phyloP scores from a whole-genome alignment of 2,113 vertebrate species.

The Anarrhichthys ocellatus region DNA sequence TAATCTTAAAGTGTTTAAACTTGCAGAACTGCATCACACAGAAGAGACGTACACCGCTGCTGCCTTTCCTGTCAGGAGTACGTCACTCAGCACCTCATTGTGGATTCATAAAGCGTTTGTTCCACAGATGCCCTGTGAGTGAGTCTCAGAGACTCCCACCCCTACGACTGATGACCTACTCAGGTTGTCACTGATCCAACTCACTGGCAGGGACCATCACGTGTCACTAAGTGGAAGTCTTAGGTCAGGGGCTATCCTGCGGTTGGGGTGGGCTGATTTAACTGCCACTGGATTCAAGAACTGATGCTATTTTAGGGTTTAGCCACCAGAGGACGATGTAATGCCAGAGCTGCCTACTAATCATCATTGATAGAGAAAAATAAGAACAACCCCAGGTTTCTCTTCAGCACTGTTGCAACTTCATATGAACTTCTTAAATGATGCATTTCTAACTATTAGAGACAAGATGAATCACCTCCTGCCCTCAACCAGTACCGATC shows the following conservation, averaged over 20 bases:
- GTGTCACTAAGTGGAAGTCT: slow-evolving; percentile 1
- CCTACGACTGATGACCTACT: neutral
- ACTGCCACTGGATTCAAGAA: neutral
- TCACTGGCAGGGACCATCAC: neutral
- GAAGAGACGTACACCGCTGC: neutral
- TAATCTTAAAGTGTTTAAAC: neutral
- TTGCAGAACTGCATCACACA: too few relatives aligned
- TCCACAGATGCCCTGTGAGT: neutral
- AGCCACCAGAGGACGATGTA: slow-evolving; percentile 40
- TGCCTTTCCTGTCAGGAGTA: neutral
- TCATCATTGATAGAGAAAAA: too few relatives aligned
- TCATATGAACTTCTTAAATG: too few relatives aligned
- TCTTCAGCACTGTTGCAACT: too few relatives aligned
- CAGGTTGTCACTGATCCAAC: slow-evolving; percentile 10
- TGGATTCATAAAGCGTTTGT: neutral
- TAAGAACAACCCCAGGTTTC: too few relatives aligned
- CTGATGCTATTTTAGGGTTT: neutral
- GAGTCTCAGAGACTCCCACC: neutral
- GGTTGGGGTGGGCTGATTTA: neutral
- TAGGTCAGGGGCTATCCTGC: slow-evolving; percentile 4
- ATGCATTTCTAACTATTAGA: neutral
- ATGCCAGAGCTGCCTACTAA: too few relatives aligned
- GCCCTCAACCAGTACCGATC: too few relatives aligned
- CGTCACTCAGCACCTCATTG: neutral
- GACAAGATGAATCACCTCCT: too few relatives aligned